A percentile compares a stretch with the other conserved stretches of the same genome.
phyloP scores from a whole-genome alignment of 2,797 vertebrate species.

The Melanotaenia trifasciata region DNA sequence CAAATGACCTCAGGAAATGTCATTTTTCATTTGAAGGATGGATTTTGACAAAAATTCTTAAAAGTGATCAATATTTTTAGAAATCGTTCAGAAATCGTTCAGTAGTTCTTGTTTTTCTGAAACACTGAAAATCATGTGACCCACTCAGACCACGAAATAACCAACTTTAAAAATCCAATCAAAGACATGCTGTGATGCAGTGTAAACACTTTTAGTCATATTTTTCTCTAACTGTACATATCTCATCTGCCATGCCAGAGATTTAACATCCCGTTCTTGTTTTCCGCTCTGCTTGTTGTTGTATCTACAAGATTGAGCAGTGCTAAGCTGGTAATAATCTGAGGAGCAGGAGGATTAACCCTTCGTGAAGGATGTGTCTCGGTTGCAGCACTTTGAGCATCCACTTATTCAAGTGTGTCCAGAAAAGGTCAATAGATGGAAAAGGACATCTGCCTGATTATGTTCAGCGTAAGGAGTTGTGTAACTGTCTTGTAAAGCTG shows the following conservation, averaged over 20 bases:
- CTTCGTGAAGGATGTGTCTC: constrained; percentile 48
- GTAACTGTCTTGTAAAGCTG: constrained; percentile 59
- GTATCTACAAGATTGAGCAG: constrained; percentile 71
- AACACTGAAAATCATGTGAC: neutral
- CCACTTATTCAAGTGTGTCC: constrained; percentile 33
- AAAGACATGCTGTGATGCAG: constrained; percentile 50
- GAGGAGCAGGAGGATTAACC: constrained; percentile 74
- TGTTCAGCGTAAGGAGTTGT: constrained; percentile 68
- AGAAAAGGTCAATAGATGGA: constrained; percentile 40
- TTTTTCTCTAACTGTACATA: constrained; percentile 54
- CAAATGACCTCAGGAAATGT: constrained; percentile 31
- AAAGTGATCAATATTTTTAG: too few species aligned
- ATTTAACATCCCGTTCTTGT: constrained; percentile 64
- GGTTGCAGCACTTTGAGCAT: constrained; percentile 28
- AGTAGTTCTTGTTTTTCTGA: neutral
- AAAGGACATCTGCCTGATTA: constrained; percentile 76
- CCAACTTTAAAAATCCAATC: constrained; percentile 71
- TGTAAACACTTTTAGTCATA: constrained; percentile 54
- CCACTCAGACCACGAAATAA: constrained; percentile 70
- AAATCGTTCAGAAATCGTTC: neutral
- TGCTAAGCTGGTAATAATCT: constrained; percentile 78
- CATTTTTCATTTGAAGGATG: neutral
- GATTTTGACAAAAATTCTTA: neutral
- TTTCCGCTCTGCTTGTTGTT: constrained; percentile 67
- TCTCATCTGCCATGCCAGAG: constrained; percentile 45